Percentiles rank a stretch among this genome's conserved stretches.
These are phyloP conservation scores for Athene cunicularia DNA, from an alignment of 2,113 vertebrate species.

Conservation along the genomic window DNA sequence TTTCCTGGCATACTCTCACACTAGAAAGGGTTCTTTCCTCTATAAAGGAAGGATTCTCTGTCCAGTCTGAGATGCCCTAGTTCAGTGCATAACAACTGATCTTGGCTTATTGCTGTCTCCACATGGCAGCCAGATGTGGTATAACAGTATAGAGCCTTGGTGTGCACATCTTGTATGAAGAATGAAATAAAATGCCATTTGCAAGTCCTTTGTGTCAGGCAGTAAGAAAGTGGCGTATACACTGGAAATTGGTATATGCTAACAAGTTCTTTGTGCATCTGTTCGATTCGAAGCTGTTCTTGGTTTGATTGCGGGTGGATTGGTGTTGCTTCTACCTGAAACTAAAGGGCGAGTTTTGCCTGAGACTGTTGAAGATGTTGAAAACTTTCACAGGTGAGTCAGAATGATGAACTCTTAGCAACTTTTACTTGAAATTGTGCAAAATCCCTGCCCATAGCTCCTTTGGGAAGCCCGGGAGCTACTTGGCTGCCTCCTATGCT, in stretches of 20 bases:
- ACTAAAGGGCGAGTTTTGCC: constrained; percentile 86
- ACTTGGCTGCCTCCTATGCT: background rate
- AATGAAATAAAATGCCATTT: background rate
- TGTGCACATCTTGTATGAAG: background rate
- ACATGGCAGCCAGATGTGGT: background rate
- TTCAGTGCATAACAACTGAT: background rate
- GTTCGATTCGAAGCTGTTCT: constrained; percentile 72
- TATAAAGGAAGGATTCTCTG: background rate
- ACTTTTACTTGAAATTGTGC: background rate
- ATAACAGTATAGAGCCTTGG: background rate
- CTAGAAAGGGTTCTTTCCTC: background rate
- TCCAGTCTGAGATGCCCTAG: background rate
- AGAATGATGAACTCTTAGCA: background rate
- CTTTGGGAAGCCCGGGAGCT: background rate
- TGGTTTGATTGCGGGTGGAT: constrained; percentile 80
- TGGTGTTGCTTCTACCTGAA: constrained; percentile 87
- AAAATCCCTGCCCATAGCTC: background rate
- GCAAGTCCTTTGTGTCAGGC: background rate
- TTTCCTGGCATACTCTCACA: background rate
- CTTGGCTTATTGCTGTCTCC: background rate
- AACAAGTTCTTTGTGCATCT: background rate
- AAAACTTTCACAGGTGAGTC: constrained; percentile 78
- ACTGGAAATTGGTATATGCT: background rate
- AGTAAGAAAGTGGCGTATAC: background rate
- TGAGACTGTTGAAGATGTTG: constrained; percentile 86